Conservation (phyloP, 2,113 vertebrate genomes). For the Poeciliopsis occidentalis region DNA sequence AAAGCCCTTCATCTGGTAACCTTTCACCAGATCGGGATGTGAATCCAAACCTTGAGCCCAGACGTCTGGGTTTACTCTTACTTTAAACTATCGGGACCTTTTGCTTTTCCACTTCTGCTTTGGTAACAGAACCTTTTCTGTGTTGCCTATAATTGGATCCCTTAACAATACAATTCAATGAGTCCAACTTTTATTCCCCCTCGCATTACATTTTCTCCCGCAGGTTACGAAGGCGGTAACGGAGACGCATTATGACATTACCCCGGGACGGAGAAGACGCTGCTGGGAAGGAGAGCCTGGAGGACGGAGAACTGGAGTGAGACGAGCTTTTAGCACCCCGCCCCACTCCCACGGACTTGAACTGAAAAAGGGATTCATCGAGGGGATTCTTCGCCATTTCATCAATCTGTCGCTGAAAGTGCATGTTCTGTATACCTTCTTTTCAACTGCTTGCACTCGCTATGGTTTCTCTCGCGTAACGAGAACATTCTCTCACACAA, state of each 20-base stretch:
- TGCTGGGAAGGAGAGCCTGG: conserved; percentile 34
- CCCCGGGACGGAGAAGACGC: conserved; percentile 31
- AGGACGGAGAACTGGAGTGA: conserved; percentile 66
- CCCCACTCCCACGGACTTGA: conserved; percentile 18
- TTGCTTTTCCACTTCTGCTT: too few relatives aligned
- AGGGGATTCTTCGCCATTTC: conserved; percentile 2
- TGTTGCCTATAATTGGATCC: too few relatives aligned
- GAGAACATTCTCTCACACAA: conserved; percentile 28
- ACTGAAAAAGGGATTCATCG: conserved; percentile 9
- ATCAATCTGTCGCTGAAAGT: conserved; percentile 50
- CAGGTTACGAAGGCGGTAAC: conserved; percentile 71
- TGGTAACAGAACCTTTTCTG: too few relatives aligned
- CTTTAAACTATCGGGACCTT: too few relatives aligned
- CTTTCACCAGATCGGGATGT: too few relatives aligned
- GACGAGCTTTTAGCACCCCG: conserved; percentile 65
- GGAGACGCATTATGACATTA: conserved; percentile 73
- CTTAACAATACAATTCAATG: too few relatives aligned
- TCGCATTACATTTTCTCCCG: conserved; percentile 33
- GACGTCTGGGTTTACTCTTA: too few relatives aligned
- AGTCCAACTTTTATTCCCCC: too few relatives aligned
- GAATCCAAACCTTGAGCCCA: too few relatives aligned
- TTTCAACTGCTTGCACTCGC: conserved; percentile 54
- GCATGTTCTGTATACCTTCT: conserved; percentile 52
- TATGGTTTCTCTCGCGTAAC: conserved; percentile 55
- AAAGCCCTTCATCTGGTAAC: too few relatives aligned